These are phyloP conservation scores for Mungos mungo DNA, from an alignment of 2,113 vertebrate genomes.

Conservation along the genomic window DNA sequence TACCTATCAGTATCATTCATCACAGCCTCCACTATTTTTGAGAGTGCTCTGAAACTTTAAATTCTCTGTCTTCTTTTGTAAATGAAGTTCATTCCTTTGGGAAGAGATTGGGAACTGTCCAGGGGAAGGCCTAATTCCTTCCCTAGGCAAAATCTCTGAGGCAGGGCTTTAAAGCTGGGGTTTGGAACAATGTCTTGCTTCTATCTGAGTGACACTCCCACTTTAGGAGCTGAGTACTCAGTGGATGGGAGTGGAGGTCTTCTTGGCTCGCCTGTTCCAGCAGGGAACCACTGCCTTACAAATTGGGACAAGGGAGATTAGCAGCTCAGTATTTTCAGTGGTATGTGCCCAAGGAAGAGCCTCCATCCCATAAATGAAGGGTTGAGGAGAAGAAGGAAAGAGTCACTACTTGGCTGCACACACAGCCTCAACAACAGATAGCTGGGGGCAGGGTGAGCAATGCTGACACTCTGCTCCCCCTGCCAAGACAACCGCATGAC, in stretches of 20 bases:
- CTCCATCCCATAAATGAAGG: neutral
- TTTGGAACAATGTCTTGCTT: neutral
- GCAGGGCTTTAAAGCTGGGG: neutral
- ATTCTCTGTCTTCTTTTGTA: neutral
- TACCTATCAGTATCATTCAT: neutral
- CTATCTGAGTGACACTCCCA: neutral
- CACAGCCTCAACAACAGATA: neutral
- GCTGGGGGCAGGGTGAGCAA: neutral
- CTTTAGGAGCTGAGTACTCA: neutral
- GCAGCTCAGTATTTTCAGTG: neutral
- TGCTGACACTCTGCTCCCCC: fast-evolving
- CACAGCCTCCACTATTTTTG: neutral
- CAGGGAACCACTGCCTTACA: neutral
- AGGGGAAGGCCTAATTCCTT: neutral
- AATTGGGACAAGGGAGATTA: neutral
- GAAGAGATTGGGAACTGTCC: neutral
- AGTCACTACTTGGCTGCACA: neutral
- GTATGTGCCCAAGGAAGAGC: neutral
- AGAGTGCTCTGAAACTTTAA: neutral
- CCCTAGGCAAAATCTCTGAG: neutral
- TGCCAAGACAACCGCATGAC: neutral
- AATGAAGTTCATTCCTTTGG: neutral
- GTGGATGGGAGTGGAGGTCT: neutral
- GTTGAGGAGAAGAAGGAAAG: neutral
- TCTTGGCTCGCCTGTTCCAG: neutral